Conservation (phyloP, 2,113 vertebrate species). For the Pipa parva region DNA sequence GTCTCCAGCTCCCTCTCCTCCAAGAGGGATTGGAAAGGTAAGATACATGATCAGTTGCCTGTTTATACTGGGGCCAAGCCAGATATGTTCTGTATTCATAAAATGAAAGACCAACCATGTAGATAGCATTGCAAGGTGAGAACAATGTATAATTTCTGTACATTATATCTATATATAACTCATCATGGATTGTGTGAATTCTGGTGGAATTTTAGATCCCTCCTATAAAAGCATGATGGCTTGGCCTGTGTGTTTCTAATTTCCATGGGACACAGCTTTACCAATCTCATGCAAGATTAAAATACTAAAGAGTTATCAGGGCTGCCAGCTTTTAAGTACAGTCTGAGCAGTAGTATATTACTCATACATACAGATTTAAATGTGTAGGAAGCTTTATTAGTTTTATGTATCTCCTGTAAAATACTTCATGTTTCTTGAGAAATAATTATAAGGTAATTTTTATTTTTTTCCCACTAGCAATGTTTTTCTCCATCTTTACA, state of each 20-base stretch:
- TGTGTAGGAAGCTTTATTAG: background rate
- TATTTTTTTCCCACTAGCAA: conserved; percentile 67
- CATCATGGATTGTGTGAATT: no score
- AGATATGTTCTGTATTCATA: no score
- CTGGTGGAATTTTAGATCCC: no score
- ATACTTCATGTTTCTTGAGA: no score
- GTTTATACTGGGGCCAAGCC: no score
- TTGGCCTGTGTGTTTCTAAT: background rate
- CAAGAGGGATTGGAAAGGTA: conserved; percentile 94
- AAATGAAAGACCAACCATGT: no score
- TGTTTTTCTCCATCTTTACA: conserved; percentile 93
- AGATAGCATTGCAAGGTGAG: no score
- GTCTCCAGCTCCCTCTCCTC: conserved; percentile 93
- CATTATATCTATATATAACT: no score
- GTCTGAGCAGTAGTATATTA: conserved; percentile 33
- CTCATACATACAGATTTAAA: background rate
- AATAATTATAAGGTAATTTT: background rate
- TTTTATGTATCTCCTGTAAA: no score
- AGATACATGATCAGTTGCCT: no score
- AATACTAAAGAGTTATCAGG: conserved; percentile 19
- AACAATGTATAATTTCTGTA: no score
- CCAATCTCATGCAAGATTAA: conserved; percentile 12
- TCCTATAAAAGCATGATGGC: conserved; percentile 18
- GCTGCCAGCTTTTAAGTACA: conserved; percentile 19
- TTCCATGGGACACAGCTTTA: background rate